Percentiles rank a stretch among this genome's conserved stretches.
Conservation (phyloP, 2,113 vertebrate genomes). For the Bujurquina vittata region DNA sequence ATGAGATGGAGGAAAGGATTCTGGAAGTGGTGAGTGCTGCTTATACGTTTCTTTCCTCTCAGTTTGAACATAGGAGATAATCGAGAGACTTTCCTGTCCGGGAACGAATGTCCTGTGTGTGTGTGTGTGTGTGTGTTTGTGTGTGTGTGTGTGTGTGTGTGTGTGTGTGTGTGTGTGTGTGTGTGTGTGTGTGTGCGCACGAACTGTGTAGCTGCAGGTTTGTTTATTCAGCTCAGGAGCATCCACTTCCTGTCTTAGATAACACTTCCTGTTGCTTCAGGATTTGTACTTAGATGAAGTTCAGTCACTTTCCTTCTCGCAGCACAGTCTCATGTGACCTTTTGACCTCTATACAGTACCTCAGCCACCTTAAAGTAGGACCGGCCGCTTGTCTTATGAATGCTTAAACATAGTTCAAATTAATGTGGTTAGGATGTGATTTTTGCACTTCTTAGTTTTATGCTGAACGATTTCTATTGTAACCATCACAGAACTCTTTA, state of each 20-base stretch:
- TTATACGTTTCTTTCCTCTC: constrained; percentile 62
- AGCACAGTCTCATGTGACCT: background rate
- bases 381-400: background rate
- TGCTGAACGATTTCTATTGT: too few species aligned
- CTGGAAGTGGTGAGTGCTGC: constrained; percentile 89
- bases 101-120: too few species aligned
- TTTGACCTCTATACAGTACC: background rate
- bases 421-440: background rate
- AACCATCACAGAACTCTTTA: too few species aligned
- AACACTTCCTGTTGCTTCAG: constrained; percentile 61
- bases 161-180: background rate
- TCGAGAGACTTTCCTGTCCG: constrained; percentile 27
- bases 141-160: too few species aligned
- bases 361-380: background rate
- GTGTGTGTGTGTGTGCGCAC: constrained; percentile 6
- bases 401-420: background rate
- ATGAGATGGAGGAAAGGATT: constrained; percentile 96
- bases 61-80: background rate
- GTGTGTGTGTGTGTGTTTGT: background rate
- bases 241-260: constrained; percentile 73
- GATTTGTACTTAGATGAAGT: constrained; percentile 2
- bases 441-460: too few species aligned
- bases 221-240: constrained; percentile 60
- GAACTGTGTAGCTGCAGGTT: background rate
- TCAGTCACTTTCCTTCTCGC: constrained; percentile 6